These are phyloP conservation scores for Norana najaformis DNA, from an alignment of 2,888 invertebrate species.

Conservation along the genomic window DNA sequence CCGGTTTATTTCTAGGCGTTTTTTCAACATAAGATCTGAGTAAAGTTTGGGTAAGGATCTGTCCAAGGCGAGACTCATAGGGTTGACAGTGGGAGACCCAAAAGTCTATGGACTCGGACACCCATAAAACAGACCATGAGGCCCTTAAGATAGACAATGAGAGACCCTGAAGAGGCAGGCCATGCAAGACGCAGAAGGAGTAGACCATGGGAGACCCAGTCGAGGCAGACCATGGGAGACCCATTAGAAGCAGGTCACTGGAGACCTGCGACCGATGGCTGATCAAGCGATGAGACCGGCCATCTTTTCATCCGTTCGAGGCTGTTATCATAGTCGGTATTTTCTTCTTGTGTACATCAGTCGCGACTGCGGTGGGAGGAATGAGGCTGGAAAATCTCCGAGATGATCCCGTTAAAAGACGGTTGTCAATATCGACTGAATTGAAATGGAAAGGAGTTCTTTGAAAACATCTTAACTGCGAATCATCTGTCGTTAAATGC, in stretches of 20 bases:
- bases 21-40: not conserved
- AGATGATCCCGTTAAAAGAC: not conserved
- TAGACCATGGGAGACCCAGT: too few species aligned
- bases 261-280: not conserved
- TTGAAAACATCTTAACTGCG: not conserved
- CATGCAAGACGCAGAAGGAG: not conserved
- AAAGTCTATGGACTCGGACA: not conserved
- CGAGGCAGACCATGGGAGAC: too few species aligned
- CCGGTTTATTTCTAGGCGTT: too few species aligned
- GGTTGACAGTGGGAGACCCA: not conserved
- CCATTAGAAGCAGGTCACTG: not conserved
- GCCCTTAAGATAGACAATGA: not conserved
- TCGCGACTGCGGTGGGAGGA: too few species aligned
- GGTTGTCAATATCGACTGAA: conserved; percentile 2
- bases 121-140: not conserved
- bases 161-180: not conserved
- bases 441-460: not conserved
- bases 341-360: not conserved
- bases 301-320: not conserved
- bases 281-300: not conserved
- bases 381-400: not conserved
- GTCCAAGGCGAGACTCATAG: not conserved
- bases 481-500: not conserved
- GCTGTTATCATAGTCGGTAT: too few species aligned
- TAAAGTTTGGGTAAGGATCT: not conserved